Evolutionary conservation across 2,797 vertebrate genomes (phyloP), one percentile per base, ranked within the genome.

Genomic region (Ctenosaura bakeri): DNA sequence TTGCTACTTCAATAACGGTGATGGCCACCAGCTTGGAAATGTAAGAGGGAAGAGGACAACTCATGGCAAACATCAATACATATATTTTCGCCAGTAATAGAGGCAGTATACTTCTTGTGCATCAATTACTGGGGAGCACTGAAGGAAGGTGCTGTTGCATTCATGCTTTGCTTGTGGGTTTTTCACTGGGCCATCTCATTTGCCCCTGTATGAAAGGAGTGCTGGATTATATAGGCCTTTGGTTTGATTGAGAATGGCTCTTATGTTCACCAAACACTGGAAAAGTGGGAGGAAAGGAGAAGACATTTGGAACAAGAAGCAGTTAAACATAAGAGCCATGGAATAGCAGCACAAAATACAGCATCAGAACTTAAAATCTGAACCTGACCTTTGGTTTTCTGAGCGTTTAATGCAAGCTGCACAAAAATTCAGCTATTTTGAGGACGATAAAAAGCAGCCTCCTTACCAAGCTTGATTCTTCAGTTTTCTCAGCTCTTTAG

Each of bases 401-500:
- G 10, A 62, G 38, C 13, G 38, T 74, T n/a, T 38, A 46, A 76
- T 14, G 16, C 12, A 86, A 82, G 29, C 32, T 66, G 16, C 14
- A n/a, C 16, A 38, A 8, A 10, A 64, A 42, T 59, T 82, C 62
- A 85, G 6, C 22, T 54, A 9, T 50, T 64, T 73, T 82, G 56
- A 86, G 66, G 71, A 76, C 6, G 13, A 66, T 46, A 86, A 24
- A 0, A 1, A 81, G 77, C 4, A 85, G 81, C 20, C 26, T 10
- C 88, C 96, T 97, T 95, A 98, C 98, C 98, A 98, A 98, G 99
- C 99, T 96, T 99, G 99, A 95, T 99, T 99, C 98, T 99, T 99
- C 85, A 99, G 98, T 96, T 99, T 99, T 91, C 99, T 98, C 92
- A 99, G 98, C 96, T 99, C 99, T 98, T 99, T 99, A 87, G 99